Conservation (phyloP, 1,140 invertebrate species). For the Drosophila subobscura region DNA sequence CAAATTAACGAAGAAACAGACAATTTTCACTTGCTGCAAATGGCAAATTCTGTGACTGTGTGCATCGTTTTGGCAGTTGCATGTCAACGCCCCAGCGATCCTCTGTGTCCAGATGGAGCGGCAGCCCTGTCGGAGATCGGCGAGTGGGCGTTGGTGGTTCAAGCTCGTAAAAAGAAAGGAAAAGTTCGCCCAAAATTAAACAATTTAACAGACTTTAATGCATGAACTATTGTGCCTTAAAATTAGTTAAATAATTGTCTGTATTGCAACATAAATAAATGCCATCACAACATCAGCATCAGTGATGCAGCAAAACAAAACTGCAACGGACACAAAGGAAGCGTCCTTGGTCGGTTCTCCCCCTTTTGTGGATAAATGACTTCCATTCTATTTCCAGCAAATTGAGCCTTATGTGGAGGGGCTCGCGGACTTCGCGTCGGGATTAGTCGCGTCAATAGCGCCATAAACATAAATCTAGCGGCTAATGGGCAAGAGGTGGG, state of each 20-base stretch:
- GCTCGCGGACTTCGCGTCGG: constrained; percentile 16
- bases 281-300: too few species aligned
- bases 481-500: constrained; percentile 55
- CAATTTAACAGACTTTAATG: neutral
- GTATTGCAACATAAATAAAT: too few species aligned
- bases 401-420: constrained; percentile 10
- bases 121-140: constrained; percentile 15
- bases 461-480: constrained; percentile 64
- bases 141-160: constrained; percentile 33
- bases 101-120: neutral
- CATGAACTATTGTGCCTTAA: too few species aligned
- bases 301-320: too few species aligned
- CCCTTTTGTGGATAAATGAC: constrained; percentile 19
- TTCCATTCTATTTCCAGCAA: constrained; percentile 44
- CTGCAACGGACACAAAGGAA: constrained; percentile 19
- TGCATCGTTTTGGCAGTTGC: constrained; percentile 67
- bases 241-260: too few species aligned
- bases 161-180: constrained; percentile 17
- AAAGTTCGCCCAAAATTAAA: constrained; percentile 13
- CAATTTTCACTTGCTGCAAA: constrained; percentile 71
- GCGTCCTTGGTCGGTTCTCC: constrained; percentile 44
- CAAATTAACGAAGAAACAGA: constrained; percentile 62
- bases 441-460: constrained; percentile 58
- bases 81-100: constrained; percentile 40
- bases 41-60: constrained; percentile 29